These are phyloP conservation scores for Salminus brasiliensis DNA, from an alignment of 2,113 vertebrate genomes.

Conservation along the genomic window DNA sequence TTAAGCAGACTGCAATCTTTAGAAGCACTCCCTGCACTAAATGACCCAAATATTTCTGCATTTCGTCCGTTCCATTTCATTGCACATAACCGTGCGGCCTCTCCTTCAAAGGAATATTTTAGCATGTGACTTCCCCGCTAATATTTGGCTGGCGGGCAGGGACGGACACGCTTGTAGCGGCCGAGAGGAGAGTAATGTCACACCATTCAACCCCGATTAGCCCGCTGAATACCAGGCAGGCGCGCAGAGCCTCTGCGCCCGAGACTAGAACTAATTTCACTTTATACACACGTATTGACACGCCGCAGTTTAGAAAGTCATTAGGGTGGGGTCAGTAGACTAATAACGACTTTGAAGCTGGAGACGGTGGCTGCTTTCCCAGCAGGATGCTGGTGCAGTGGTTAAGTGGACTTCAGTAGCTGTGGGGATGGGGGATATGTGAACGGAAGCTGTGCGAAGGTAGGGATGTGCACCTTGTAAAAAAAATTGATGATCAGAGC, in stretches of 20 bases:
- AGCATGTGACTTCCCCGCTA: constrained; percentile 67
- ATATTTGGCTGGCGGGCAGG: constrained; percentile 77
- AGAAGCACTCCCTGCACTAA: constrained; percentile 48
- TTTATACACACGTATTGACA: constrained; percentile 83
- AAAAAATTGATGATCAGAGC: not conserved
- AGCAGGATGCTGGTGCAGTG: constrained; percentile 36
- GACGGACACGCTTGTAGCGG: constrained; percentile 78
- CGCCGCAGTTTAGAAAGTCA: constrained; percentile 80
- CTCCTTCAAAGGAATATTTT: constrained; percentile 82
- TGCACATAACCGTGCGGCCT: constrained; percentile 74
- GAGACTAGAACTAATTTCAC: constrained; percentile 82
- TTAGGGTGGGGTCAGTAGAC: constrained; percentile 71
- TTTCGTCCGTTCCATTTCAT: constrained; percentile 59
- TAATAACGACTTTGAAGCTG: constrained; percentile 59
- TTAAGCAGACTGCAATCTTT: constrained; percentile 63
- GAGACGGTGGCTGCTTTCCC: constrained; percentile 46
- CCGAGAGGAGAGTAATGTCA: constrained; percentile 79
- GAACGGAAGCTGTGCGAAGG: not conserved
- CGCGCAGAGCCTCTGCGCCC: constrained; percentile 71
- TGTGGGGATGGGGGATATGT: not conserved
- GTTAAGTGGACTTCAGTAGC: constrained; percentile 50
- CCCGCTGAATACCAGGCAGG: constrained; percentile 75
- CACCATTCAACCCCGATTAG: constrained; percentile 80
- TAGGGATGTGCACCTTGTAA: constrained; percentile 4
- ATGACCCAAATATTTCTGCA: constrained; percentile 64